phyloP scores from a whole-genome alignment of 2,888 invertebrate genomes.

The Mesochorus sp. region DNA sequence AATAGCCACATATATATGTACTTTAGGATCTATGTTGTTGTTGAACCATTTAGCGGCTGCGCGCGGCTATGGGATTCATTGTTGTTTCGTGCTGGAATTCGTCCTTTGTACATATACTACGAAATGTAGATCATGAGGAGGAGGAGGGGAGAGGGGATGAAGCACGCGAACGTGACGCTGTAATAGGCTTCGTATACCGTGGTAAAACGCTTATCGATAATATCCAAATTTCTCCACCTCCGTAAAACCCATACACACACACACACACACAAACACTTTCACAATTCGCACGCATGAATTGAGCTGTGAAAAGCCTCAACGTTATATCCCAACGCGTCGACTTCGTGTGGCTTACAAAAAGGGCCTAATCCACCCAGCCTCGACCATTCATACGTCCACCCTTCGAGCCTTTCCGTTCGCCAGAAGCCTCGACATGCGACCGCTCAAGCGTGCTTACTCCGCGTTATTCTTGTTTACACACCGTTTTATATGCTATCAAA shows the following conservation, averaged over 20 bases:
- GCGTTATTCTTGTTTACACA: conserved; percentile 40
- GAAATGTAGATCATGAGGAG: neutral
- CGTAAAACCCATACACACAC: neutral
- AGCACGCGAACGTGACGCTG: conserved; percentile 50
- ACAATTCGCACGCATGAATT: conserved; percentile 25
- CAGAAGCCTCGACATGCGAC: too few relatives aligned
- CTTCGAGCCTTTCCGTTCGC: conserved; percentile 28
- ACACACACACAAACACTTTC: too few relatives aligned
- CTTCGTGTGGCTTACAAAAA: conserved; percentile 3
- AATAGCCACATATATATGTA: conserved; percentile 4
- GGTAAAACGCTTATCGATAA: conserved; percentile 57
- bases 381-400: neutral
- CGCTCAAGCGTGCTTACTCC: conserved; percentile 11
- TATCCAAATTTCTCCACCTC: conserved; percentile 54
- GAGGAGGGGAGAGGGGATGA: neutral
- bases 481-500: conserved; percentile 32
- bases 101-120: neutral
- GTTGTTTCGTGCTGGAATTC: conserved; percentile 56
- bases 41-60: conserved; percentile 56
- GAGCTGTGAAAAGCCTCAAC: conserved; percentile 45
- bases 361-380: neutral
- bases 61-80: conserved; percentile 56
- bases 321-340: neutral
- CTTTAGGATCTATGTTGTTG: conserved; percentile 29
- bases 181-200: conserved; percentile 47